Conservation (phyloP, 2,888 invertebrate species). For the Drosophila subsilvestris region DNA sequence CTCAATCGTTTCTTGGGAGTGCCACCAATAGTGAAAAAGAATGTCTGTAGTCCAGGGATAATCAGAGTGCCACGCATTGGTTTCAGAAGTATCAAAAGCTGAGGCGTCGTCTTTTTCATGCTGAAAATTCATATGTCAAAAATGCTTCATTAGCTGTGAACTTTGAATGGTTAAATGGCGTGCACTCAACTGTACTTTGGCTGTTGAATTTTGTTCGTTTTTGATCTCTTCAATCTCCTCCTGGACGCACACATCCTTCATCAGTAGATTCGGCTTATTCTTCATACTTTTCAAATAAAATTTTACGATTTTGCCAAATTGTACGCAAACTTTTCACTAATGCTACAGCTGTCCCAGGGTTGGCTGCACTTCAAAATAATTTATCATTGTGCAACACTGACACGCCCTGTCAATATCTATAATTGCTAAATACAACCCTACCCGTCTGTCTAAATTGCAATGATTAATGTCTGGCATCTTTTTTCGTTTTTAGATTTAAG, state of each 20-base stretch:
- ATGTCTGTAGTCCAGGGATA: no score
- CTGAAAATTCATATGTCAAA: no score
- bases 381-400: conserved; percentile 62
- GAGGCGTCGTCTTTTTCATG: no score
- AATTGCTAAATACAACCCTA: conserved; percentile 63
- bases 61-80: no score
- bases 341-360: not conserved
- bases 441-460: conserved; percentile 1
- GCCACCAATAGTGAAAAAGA: no score
- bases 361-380: conserved; percentile 43
- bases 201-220: not conserved
- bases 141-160: not conserved
- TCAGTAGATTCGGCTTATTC: not conserved
- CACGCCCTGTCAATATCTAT: conserved; percentile 71
- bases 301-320: not conserved
- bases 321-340: no score
- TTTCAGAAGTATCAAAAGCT: no score
- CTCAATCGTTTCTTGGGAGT: no score
- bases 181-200: not conserved
- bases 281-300: not conserved
- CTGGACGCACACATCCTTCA: not conserved
- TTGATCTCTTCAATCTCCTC: not conserved
- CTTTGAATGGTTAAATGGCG: not conserved
- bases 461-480: conserved; percentile 66
- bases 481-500: conserved; percentile 7